These are phyloP conservation scores for Andrena hattorfiana DNA, from an alignment of 2,888 invertebrate species.

Conservation along the genomic window DNA sequence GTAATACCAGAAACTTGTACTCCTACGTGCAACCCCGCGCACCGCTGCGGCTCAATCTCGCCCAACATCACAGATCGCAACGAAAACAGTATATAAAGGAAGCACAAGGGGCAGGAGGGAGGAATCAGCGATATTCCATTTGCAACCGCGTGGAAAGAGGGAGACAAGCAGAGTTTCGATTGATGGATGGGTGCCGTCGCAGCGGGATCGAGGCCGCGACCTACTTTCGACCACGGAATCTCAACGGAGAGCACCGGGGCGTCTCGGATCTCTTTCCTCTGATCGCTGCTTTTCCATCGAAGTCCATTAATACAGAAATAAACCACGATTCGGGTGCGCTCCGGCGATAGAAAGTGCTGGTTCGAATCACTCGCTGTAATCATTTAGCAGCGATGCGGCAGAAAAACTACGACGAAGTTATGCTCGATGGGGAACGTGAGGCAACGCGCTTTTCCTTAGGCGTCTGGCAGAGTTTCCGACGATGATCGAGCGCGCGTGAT, in stretches of 20 bases:
- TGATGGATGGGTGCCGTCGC: conserved; percentile 62
- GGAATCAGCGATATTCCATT: conserved; percentile 6
- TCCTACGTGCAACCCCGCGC: no score
- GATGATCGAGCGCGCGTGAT: background rate
- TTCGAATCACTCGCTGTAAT: background rate
- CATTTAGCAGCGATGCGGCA: background rate
- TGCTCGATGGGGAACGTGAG: background rate
- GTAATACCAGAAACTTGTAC: no score
- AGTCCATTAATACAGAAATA: conserved; percentile 26
- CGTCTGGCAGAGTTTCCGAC: background rate
- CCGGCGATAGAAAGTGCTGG: background rate
- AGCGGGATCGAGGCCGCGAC: conserved; percentile 67
- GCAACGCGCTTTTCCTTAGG: background rate
- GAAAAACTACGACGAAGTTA: background rate
- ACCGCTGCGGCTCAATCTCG: background rate
- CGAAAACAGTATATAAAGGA: background rate
- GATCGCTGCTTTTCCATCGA: conserved; percentile 27
- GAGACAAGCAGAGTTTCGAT: conserved; percentile 56
- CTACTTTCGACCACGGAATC: conserved; percentile 67
- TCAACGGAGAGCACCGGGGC: conserved; percentile 23
- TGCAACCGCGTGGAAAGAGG: conserved; percentile 1
- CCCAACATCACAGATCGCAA: background rate
- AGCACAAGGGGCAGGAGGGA: background rate
- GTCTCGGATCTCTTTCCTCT: conserved; percentile 41
- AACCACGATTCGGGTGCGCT: background rate